These are phyloP conservation scores for Platyscapa corneri DNA, from an alignment of 1,140 invertebrate genomes.

Conservation along the genomic window DNA sequence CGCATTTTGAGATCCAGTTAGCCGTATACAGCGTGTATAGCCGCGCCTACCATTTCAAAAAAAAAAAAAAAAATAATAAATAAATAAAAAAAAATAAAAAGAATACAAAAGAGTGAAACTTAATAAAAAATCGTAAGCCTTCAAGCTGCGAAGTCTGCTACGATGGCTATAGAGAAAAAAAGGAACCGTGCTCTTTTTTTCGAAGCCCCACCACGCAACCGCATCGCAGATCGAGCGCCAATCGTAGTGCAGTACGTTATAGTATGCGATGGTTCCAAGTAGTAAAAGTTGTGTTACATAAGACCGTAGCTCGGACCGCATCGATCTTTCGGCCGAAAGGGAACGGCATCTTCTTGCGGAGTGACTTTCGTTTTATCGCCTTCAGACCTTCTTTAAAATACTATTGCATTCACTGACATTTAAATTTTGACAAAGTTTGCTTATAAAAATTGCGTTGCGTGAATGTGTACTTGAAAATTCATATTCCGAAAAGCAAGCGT, in stretches of 20 bases:
- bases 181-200: slow-evolving; percentile 9
- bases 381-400: not conserved
- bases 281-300: slow-evolving; percentile 36
- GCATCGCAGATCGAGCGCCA: slow-evolving; percentile 1
- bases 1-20: slow-evolving; percentile 70
- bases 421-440: not conserved
- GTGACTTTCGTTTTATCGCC: not conserved
- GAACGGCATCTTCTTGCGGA: not conserved
- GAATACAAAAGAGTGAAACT: not conserved
- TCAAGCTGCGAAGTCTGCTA: not conserved
- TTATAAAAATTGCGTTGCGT: too few species aligned
- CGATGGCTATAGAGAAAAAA: not conserved
- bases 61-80: slow-evolving; percentile 26
- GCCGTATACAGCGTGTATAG: slow-evolving; percentile 57
- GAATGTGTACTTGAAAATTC: too few species aligned
- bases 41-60: slow-evolving; percentile 55
- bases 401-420: not conserved
- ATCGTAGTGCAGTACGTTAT: slow-evolving; percentile 16
- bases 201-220: not conserved
- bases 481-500: too few species aligned
- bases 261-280: slow-evolving; percentile 31
- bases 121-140: not conserved
- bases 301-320: slow-evolving; percentile 24
- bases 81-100: slow-evolving; percentile 26
- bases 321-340: slow-evolving; percentile 25